phyloP scores from a whole-genome alignment of 2,888 invertebrate species.

The Drosophila putrida region DNA sequence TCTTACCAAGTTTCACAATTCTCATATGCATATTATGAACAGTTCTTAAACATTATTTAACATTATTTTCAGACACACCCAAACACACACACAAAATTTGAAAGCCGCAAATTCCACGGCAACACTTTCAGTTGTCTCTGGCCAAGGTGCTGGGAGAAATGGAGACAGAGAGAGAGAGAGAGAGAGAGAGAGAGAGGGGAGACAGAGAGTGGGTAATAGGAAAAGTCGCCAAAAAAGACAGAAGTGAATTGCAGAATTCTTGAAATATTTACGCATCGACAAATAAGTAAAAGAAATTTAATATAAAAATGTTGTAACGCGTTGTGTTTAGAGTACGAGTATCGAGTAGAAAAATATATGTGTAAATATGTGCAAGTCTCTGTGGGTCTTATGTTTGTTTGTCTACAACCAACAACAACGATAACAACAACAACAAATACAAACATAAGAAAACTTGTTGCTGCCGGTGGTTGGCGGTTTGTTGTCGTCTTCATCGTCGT shows the following conservation, averaged over 20 bases:
- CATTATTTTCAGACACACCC: slow-evolving; percentile 20
- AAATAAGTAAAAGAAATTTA: slow-evolving; percentile 57
- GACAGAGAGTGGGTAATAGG: neutral
- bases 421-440: slow-evolving; percentile 19
- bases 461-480: slow-evolving; percentile 54
- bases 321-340: slow-evolving; percentile 34
- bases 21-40: slow-evolving; percentile 21
- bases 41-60: slow-evolving; percentile 12
- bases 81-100: slow-evolving; percentile 7
- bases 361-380: slow-evolving; percentile 40
- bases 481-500: slow-evolving; percentile 41
- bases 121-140: slow-evolving; percentile 46
- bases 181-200: neutral
- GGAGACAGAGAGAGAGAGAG: neutral
- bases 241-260: slow-evolving; percentile 34
- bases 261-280: slow-evolving; percentile 56
- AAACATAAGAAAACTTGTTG: slow-evolving; percentile 67
- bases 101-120: slow-evolving; percentile 42
- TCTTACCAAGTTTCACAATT: slow-evolving; percentile 2
- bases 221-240: slow-evolving; percentile 3
- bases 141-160: neutral
- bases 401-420: slow-evolving; percentile 22
- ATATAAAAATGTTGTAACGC: slow-evolving; percentile 65
- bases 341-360: slow-evolving; percentile 47
- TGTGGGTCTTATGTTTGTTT: slow-evolving; percentile 50